Conservation (phyloP, 2,113 vertebrate genomes). For the Cebidichthys violaceus region DNA sequence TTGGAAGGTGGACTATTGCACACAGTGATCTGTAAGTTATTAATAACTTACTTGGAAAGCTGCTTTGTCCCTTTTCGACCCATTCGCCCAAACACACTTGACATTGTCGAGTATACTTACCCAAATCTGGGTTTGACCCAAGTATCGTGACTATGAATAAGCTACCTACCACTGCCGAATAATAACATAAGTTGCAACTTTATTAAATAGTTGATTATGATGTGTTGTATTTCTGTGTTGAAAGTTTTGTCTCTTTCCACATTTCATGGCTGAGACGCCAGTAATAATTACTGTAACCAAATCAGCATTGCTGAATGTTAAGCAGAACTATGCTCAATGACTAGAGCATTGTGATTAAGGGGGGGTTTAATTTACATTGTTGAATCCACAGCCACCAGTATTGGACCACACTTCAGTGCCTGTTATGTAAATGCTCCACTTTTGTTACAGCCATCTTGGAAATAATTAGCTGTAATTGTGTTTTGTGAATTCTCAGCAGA, state of each 20-base stretch:
- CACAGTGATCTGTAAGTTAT: too few relatives aligned
- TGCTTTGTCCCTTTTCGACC: too few relatives aligned
- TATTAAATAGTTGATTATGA: neutral
- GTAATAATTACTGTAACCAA: slow-evolving; percentile 42
- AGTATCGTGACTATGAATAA: neutral
- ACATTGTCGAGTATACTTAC: too few relatives aligned
- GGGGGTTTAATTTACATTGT: slow-evolving; percentile 16
- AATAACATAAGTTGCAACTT: neutral
- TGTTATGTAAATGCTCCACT: slow-evolving; percentile 26
- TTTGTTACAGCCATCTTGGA: slow-evolving; percentile 32
- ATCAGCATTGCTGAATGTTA: slow-evolving; percentile 32
- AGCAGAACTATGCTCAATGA: slow-evolving; percentile 35
- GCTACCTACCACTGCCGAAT: neutral
- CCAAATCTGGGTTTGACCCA: too few relatives aligned
- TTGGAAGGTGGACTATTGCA: too few relatives aligned
- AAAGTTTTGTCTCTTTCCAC: slow-evolving; percentile 28
- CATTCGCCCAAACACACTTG: too few relatives aligned
- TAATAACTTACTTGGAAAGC: too few relatives aligned
- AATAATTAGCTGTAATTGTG: slow-evolving; percentile 49
- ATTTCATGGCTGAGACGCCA: slow-evolving; percentile 50
- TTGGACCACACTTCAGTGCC: slow-evolving; percentile 32
- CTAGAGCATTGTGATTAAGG: slow-evolving; percentile 27
- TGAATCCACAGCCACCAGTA: neutral
- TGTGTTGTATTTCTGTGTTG: slow-evolving; percentile 1
- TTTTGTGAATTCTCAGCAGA: slow-evolving; percentile 37